Base-by-base conservation (phyloP, 1,140 invertebrate genomes). In the Papilio helenus region DNA sequence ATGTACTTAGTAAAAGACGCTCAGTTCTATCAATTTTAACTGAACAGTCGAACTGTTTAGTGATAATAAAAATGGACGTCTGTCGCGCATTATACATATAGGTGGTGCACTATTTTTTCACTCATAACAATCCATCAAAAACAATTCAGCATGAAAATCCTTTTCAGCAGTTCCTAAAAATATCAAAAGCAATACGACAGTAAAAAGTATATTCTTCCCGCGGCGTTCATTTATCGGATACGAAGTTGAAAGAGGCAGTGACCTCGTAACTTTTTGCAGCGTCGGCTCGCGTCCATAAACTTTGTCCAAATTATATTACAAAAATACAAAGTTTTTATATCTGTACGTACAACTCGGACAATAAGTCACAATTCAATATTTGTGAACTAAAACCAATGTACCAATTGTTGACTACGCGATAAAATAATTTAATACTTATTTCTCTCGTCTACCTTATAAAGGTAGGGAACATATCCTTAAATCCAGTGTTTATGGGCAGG, bases 291-390 rank as follows among this genome's bases (percentile, higher is more conserved):
- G 12, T 0, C 26, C 10, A 68, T 68, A 68, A 68, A 68, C 23
- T 68, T 68, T 68, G 12, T 68, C 61, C 61, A 68, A 68, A 68
- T 68, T 68, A 68, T 34, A 68, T 68, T 68, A 68, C 61, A 68
- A 68, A 68, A 68, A 18, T 29, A 16, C 26, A 18, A 51, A 18
- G 49, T 51, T 51, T 51, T 51, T 51, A 8, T 55, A 55, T 55
- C 51, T 55, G 4, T 55, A n/a, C 18, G 51, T 55, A 51, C 18
- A 51, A 51, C 1, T 55, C 51, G 18, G 10, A 20, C 2, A 9
- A 55, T 9, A 55, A 61, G 58, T 26, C 12, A 26, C 23, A 26
- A 61, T 23, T 61, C 3, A 68, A 16, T 68, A 18, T 16, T 29
- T 34, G 1, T 26, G 3, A 29, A 29, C 34, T 26, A 26, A 26